These are phyloP conservation scores for Hetaerina americana DNA, from an alignment of 1,140 invertebrate species.

Conservation along the genomic window DNA sequence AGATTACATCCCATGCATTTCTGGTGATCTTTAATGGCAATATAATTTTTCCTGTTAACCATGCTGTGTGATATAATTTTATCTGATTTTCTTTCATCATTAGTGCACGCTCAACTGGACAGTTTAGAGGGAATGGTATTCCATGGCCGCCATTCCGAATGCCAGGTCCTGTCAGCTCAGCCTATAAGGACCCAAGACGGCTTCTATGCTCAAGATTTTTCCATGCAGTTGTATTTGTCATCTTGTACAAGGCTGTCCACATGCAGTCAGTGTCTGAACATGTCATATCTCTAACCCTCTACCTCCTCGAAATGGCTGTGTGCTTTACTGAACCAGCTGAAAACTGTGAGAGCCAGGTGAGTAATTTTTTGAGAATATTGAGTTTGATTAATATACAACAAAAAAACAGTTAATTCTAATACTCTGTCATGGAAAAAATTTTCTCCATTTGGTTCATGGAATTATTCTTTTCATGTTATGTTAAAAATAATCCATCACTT, in stretches of 20 bases:
- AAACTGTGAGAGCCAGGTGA: background rate
- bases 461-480: too few relatives aligned
- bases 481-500: too few relatives aligned
- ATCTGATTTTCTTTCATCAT: too few relatives aligned
- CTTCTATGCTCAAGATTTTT: slow-evolving; percentile 62
- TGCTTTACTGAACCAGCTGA: slow-evolving; percentile 39
- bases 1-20: too few relatives aligned
- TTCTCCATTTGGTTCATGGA: too few relatives aligned
- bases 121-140: slow-evolving; percentile 45
- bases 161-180: slow-evolving; percentile 45
- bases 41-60: too few relatives aligned
- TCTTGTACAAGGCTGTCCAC: slow-evolving; percentile 70
- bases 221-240: slow-evolving; percentile 70
- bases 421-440: too few relatives aligned
- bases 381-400: too few relatives aligned
- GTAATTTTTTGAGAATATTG: too few relatives aligned
- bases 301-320: slow-evolving; percentile 73
- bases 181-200: slow-evolving; percentile 57
- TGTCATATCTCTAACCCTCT: slow-evolving; percentile 69
- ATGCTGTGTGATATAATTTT: too few relatives aligned
- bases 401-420: too few relatives aligned
- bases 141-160: slow-evolving; percentile 75
- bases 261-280: slow-evolving; percentile 67
- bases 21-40: too few relatives aligned
- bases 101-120: slow-evolving; percentile 30